Percentiles rank a stretch among this genome's conserved stretches.
Evolutionary conservation across 2,888 invertebrate species (phyloP).

Genomic region (Apomyelois bistriatella): DNA sequence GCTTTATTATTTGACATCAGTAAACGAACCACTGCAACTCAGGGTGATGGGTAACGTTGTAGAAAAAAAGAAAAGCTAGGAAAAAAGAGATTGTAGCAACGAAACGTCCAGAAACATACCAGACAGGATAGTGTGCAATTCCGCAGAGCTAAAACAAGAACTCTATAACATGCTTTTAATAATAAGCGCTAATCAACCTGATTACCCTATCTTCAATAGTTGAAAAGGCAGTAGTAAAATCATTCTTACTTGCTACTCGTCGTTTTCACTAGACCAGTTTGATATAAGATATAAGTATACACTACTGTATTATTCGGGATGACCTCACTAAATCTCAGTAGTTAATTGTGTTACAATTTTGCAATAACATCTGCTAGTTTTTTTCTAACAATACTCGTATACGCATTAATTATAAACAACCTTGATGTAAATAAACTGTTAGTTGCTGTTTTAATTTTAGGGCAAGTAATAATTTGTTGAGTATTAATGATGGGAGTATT

Average conservation of each 20-base stretch:
- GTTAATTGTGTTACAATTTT: constrained; percentile 7
- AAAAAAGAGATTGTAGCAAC: no score
- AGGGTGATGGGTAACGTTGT: no score
- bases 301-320: constrained; percentile 2
- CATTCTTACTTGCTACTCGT: neutral
- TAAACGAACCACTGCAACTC: no score
- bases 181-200: no score
- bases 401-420: neutral
- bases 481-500: neutral
- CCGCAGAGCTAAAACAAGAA: no score
- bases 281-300: neutral
- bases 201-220: no score
- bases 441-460: neutral
- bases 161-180: no score
- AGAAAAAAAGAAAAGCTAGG: no score
- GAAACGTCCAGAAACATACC: no score
- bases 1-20: no score
- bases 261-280: neutral
- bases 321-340: neutral
- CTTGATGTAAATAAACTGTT: neutral
- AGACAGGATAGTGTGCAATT: no score
- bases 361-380: neutral
- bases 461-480: neutral
- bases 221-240: no score
- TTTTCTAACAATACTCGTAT: constrained; percentile 1